These are phyloP conservation scores for Galleria mellonella DNA, from an alignment of 1,140 invertebrate species.

Conservation along the genomic window DNA sequence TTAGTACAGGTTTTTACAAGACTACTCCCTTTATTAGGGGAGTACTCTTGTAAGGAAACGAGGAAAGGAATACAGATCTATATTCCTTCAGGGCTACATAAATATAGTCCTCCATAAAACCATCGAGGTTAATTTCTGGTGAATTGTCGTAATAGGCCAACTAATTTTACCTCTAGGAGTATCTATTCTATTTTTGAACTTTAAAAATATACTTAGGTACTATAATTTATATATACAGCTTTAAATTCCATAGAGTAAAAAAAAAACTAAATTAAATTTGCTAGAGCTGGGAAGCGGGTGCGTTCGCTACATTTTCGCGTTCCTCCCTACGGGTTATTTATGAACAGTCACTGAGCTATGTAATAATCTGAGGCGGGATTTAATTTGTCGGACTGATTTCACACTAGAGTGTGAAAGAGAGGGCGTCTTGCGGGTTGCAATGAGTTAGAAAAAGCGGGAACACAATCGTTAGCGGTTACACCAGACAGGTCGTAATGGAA, in stretches of 20 bases:
- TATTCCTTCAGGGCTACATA: no score
- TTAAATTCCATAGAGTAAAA: neutral
- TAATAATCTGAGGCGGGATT: constrained; percentile 80
- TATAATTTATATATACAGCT: neutral
- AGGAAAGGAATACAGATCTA: no score
- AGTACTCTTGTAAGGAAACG: no score
- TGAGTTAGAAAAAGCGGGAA: constrained; percentile 15
- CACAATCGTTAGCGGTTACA: constrained; percentile 51
- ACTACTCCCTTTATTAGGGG: no score
- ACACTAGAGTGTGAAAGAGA: constrained; percentile 49
- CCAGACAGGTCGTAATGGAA: constrained; percentile 36
- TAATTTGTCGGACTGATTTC: constrained; percentile 80
- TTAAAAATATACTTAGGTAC: no score
- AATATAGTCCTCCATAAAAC: no score
- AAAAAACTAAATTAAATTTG: constrained; percentile 4
- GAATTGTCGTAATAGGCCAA: no score
- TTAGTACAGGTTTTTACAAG: no score
- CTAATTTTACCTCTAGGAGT: no score
- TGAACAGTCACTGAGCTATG: constrained; percentile 80
- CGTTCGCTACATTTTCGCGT: constrained; percentile 26
- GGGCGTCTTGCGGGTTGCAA: constrained; percentile 3
- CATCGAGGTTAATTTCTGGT: no score
- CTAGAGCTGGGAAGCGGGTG: constrained; percentile 5
- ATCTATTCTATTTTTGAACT: no score
- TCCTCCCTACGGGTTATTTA: constrained; percentile 74